phyloP scores from a whole-genome alignment of 2,797 vertebrate genomes.

The Lates japonicus region DNA sequence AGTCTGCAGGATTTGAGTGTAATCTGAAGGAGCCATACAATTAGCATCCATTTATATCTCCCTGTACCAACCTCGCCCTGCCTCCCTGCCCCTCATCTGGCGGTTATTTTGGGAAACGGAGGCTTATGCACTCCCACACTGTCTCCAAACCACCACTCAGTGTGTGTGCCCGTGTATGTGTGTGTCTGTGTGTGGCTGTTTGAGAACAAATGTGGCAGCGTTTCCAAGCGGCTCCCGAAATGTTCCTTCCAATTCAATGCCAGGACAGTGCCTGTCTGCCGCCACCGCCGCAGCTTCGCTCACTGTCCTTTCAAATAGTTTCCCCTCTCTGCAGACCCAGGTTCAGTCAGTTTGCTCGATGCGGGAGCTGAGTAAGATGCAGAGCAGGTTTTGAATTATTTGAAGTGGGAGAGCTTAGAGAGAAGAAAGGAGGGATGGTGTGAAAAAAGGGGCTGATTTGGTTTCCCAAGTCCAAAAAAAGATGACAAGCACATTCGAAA shows the following conservation, averaged over 20 bases:
- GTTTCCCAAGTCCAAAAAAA: constrained; percentile 35
- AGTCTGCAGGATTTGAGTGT: constrained; percentile 57
- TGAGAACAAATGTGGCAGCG: constrained; percentile 42
- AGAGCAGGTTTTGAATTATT: constrained; percentile 45
- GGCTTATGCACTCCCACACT: constrained; percentile 75
- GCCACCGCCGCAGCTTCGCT: constrained; percentile 35
- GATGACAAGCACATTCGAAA: constrained; percentile 30
- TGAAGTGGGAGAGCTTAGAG: constrained; percentile 29
- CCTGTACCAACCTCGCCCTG: constrained; percentile 75
- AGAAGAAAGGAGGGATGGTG: constrained; percentile 18
- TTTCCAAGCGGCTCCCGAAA: constrained; percentile 62
- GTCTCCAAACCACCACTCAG: constrained; percentile 78
- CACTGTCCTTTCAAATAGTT: constrained; percentile 50
- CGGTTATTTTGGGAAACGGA: constrained; percentile 78
- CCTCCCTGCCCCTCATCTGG: constrained; percentile 80
- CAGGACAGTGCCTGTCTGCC: constrained; percentile 51
- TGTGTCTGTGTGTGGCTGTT: constrained; percentile 47
- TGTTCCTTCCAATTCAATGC: constrained; percentile 69
- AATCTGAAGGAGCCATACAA: constrained; percentile 75
- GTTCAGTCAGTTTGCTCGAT: constrained; percentile 23
- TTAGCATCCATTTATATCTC: constrained; percentile 82
- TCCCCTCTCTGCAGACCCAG: constrained; percentile 22
- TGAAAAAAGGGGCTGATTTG: constrained; percentile 12
- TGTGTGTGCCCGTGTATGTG: constrained; percentile 48
- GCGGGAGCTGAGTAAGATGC: constrained; percentile 18